phyloP scores from a whole-genome alignment of 2,888 invertebrate species.

The Oligia fasciuncula region DNA sequence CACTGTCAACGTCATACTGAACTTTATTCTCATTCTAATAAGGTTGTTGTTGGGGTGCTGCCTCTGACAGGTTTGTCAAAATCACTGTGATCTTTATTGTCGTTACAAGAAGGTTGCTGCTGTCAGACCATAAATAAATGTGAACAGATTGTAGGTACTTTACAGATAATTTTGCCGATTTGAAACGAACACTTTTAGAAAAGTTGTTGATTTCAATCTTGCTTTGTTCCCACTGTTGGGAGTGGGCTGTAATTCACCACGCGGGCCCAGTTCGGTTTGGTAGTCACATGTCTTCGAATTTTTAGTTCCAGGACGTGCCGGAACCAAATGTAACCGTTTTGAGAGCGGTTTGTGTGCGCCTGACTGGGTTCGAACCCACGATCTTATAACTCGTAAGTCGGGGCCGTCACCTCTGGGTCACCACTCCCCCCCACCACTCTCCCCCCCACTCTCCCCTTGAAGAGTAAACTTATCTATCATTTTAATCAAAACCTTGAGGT shows the following conservation, averaged over 20 bases:
- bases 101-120: too few species aligned
- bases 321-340: too few species aligned
- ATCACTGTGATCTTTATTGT: neutral
- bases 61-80: neutral
- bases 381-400: neutral
- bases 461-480: neutral
- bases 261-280: too few species aligned
- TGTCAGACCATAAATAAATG: too few species aligned
- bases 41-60: neutral
- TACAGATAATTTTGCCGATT: neutral
- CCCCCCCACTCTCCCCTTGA: neutral
- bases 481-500: neutral
- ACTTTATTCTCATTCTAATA: neutral
- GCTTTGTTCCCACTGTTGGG: neutral
- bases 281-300: too few species aligned
- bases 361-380: neutral
- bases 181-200: neutral
- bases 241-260: too few species aligned
- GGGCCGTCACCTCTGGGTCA: accelerated
- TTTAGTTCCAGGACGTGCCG: neutral
- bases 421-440: neutral
- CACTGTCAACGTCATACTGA: neutral
- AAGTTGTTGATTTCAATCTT: neutral
- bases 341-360: neutral
- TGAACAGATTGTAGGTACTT: too few species aligned